Conservation (phyloP, 2,888 invertebrate species). For the Drymonia ruficornis region DNA sequence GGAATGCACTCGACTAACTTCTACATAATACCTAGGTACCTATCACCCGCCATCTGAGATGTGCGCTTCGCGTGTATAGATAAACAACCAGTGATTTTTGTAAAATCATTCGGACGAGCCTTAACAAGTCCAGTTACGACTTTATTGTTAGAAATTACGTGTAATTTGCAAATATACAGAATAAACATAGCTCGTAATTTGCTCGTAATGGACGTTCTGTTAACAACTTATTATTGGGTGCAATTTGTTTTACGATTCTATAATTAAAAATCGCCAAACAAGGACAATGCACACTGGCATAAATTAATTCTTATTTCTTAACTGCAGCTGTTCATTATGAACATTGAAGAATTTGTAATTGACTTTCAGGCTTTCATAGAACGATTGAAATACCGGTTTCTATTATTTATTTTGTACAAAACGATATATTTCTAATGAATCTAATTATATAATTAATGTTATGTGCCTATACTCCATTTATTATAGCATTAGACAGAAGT, state of each 20-base stretch:
- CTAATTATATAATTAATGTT: no score
- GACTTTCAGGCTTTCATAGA: background rate
- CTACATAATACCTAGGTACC: no score
- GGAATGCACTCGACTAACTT: constrained; percentile 61
- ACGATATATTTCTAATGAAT: no score
- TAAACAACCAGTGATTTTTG: constrained; percentile 45
- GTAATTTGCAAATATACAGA: background rate
- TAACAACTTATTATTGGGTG: background rate
- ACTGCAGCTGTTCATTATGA: background rate
- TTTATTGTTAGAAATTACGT: constrained; percentile 3
- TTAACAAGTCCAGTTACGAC: constrained; percentile 1
- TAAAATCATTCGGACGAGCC: constrained; percentile 2
- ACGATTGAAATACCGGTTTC: background rate
- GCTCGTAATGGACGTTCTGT: no score
- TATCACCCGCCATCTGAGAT: constrained; percentile 49
- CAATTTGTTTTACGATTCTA: background rate
- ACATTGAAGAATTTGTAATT: background rate
- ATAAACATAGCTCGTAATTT: background rate
- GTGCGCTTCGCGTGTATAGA: constrained; percentile 35
- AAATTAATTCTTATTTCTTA: background rate
- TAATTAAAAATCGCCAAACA: background rate
- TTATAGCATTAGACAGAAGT: no score
- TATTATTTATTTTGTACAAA: background rate
- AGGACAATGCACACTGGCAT: background rate
- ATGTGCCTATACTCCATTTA: no score